Evolutionary conservation across 2,797 vertebrate genomes (phyloP), one percentile per base, ranked within the genome.

Genomic region (Cyprinodon diabolis): DNA sequence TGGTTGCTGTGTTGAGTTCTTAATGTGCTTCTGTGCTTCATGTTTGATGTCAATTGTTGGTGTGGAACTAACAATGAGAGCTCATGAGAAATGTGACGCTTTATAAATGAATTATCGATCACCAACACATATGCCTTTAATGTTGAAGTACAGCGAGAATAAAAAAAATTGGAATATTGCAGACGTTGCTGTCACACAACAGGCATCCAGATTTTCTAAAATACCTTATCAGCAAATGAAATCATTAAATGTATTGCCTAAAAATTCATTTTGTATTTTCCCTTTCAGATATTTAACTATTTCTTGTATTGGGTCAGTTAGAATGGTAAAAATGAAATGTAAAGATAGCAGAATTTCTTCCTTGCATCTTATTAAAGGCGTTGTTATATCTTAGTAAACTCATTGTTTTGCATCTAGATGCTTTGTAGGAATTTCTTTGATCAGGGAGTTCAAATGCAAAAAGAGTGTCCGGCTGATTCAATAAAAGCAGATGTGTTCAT

Each of bases 51-150:
- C 70, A 21, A 54, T 12, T 9, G 76, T 55, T 47, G 69, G 68
- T 74, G 75, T 9, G 8, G 76, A n/a, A 72, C 75, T 75, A 47
- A 75, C 30, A 5, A 54, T 52, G 40, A 74, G 66, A 77, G 14
- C 75, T 60, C 80, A 74, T 74, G 57, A 72, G 57, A 78, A 66
- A 65, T 21, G 74, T 60, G 52, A 77, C 55, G 58, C 5, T 40
- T 65, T 66, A n/a, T 79, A 57, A 40, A 52, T 74, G 78, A 63
- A 72, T 74, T 30, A 21, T 72, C 58, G 57, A 30, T 55, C 66
- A 67, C 14, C 30, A 25, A 68, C 62, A 78, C 57, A 45, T 40
- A n/a, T 45, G 35, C 48, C 55, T 66, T 62, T 19, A 63, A 23
- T 69, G 63, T 51, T 55, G 71, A 37, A 52, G 48, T 51, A 66